phyloP scores from a whole-genome alignment of 2,888 invertebrate genomes.

The Stramonita haemastoma region DNA sequence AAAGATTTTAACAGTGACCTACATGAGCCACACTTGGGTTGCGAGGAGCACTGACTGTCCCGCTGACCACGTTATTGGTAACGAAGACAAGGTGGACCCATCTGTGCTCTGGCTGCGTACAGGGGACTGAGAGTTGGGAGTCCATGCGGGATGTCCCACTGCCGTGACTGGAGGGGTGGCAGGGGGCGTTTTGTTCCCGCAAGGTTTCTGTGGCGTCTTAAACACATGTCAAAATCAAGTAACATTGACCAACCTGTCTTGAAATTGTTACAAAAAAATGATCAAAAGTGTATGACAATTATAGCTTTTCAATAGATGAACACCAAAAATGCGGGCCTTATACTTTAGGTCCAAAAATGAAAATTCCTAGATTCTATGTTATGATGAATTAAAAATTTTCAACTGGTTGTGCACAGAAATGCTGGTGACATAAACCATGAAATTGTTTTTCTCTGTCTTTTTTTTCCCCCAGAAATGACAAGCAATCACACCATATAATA shows the following conservation, averaged over 20 bases:
- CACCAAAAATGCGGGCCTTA: too few species aligned
- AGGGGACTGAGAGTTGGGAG: neutral
- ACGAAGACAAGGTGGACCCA: neutral
- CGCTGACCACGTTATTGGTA: neutral
- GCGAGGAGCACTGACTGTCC: neutral
- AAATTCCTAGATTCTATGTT: too few species aligned
- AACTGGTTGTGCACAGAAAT: too few species aligned
- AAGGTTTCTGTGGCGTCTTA: slow-evolving; percentile 17
- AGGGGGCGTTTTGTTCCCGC: slow-evolving; percentile 4
- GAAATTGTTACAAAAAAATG: too few species aligned
- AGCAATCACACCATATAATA: too few species aligned
- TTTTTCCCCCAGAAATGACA: too few species aligned
- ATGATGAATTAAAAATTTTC: too few species aligned
- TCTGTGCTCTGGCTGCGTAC: neutral
- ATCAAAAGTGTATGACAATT: neutral
- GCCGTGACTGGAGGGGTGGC: neutral
- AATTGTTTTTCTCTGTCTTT: too few species aligned
- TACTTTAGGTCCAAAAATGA: too few species aligned
- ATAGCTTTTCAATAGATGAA: neutral
- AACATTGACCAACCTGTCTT: too few species aligned
- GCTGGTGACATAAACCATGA: too few species aligned
- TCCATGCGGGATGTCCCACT: neutral
- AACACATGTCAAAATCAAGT: neutral
- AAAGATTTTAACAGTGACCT: neutral
- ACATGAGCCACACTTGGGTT: slow-evolving; percentile 42